Conservation (phyloP, 2,113 vertebrate species). For the Protomyctophum bolini region DNA sequence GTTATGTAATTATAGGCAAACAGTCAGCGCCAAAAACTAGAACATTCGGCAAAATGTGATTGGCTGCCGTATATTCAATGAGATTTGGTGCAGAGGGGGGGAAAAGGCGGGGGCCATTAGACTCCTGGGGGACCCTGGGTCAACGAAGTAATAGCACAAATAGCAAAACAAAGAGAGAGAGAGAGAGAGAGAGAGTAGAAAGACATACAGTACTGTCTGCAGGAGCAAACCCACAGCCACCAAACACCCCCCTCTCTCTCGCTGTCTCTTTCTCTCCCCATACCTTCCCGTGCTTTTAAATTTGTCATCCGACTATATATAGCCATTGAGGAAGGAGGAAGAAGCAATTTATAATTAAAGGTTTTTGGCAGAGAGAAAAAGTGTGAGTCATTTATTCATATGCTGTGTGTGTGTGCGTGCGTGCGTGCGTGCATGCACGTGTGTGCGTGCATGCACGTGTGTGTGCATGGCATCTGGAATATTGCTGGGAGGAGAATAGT, state of each 20-base stretch:
- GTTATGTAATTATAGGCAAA: too few species aligned
- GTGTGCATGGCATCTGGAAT: background rate
- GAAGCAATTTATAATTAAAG: conserved; percentile 67
- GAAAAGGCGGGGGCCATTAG: too few species aligned
- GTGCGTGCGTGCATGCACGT: background rate
- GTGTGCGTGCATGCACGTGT: conserved; percentile 12
- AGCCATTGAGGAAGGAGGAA: conserved; percentile 50
- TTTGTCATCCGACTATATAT: conserved; percentile 56
- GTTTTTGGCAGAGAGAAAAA: conserved; percentile 41
- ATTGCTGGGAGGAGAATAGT: background rate
- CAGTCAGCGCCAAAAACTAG: too few species aligned
- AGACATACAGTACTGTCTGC: conserved; percentile 18
- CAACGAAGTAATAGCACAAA: background rate
- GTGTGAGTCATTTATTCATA: conserved; percentile 43
- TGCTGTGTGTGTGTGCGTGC: background rate
- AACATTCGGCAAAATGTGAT: too few species aligned
- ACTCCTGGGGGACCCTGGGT: too few species aligned
- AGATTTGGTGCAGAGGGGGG: too few species aligned
- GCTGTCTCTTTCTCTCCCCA: background rate
- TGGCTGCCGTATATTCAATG: too few species aligned
- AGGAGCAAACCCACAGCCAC: conserved; percentile 8
- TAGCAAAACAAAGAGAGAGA: background rate
- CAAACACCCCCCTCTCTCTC: background rate
- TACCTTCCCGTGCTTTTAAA: conserved; percentile 43
- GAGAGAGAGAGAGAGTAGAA: conserved; percentile 3